Conservation (phyloP, 1,140 invertebrate species). For the Geopemphigus sp. region DNA sequence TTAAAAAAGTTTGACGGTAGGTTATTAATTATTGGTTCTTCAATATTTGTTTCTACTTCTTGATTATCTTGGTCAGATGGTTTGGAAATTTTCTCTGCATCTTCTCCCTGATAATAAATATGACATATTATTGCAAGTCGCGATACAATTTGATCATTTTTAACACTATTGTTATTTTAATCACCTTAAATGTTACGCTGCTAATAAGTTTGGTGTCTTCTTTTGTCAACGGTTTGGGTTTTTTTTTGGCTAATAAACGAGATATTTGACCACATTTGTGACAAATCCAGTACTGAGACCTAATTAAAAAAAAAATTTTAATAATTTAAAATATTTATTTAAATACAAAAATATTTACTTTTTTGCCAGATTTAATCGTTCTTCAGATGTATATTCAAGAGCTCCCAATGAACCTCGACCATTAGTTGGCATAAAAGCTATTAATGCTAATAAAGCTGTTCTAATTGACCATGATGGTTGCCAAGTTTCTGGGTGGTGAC, state of each 20-base stretch:
- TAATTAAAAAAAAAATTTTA: constrained; percentile 51
- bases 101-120: constrained; percentile 18
- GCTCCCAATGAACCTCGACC: constrained; percentile 87
- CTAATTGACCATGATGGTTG: constrained; percentile 95
- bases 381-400: constrained; percentile 80
- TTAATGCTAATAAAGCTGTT: constrained; percentile 87
- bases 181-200: constrained; percentile 58
- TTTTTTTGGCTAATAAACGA: constrained; percentile 56
- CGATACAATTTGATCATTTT: neutral
- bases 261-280: constrained; percentile 62
- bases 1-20: neutral
- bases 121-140: neutral
- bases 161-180: neutral
- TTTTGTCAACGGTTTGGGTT: constrained; percentile 56
- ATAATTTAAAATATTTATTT: neutral
- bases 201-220: constrained; percentile 58
- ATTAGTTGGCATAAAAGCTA: constrained; percentile 90
- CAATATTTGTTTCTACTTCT: neutral
- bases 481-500: constrained; percentile 97
- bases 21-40: neutral
- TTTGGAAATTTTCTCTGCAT: neutral
- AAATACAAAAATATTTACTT: constrained; percentile 59
- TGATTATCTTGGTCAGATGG: neutral
- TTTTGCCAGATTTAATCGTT: constrained; percentile 77
- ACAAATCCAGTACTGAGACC: constrained; percentile 63